Evolutionary conservation across 2,888 invertebrate species (phyloP).

Genomic region (Mesopsocus fuscifrons): DNA sequence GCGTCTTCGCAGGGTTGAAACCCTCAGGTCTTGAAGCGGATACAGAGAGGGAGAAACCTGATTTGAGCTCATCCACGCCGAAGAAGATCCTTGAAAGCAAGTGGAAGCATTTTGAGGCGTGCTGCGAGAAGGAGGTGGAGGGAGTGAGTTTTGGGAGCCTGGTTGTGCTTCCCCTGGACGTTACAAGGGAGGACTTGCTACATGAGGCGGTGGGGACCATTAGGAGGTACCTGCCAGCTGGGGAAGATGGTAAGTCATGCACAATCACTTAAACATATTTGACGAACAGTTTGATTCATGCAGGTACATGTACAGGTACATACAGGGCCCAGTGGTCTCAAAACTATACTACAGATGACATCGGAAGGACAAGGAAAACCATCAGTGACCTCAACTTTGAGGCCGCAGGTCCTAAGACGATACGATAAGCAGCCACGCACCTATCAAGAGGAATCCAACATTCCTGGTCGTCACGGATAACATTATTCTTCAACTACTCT

Average conservation of each 20-base stretch:
- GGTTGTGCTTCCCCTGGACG: slow-evolving; percentile 54
- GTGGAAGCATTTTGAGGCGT: slow-evolving; percentile 26
- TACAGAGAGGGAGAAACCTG: slow-evolving; percentile 3
- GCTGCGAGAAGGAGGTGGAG: slow-evolving; percentile 19
- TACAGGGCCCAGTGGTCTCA: too few species aligned
- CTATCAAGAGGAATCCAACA: not conserved
- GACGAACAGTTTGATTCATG: too few species aligned
- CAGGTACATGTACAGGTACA: too few species aligned
- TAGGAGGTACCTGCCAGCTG: slow-evolving; percentile 60
- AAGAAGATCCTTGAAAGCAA: slow-evolving; percentile 21
- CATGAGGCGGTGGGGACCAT: slow-evolving; percentile 62
- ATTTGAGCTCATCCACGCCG: slow-evolving; percentile 13
- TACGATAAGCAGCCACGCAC: too few species aligned
- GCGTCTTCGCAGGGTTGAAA: slow-evolving; percentile 52
- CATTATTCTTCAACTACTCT: too few species aligned
- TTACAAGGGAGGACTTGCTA: slow-evolving; percentile 58
- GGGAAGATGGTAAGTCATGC: slow-evolving; percentile 46
- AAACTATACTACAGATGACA: too few species aligned
- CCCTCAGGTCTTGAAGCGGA: slow-evolving; percentile 11
- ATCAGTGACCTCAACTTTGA: too few species aligned
- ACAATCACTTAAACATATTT: too few species aligned
- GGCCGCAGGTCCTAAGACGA: too few species aligned
- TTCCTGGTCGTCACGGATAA: not conserved
- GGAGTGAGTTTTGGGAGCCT: slow-evolving; percentile 27
- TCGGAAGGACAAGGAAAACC: too few species aligned